phyloP scores from a whole-genome alignment of 2,797 vertebrate species.

The Dromococcyx pavoninus region DNA sequence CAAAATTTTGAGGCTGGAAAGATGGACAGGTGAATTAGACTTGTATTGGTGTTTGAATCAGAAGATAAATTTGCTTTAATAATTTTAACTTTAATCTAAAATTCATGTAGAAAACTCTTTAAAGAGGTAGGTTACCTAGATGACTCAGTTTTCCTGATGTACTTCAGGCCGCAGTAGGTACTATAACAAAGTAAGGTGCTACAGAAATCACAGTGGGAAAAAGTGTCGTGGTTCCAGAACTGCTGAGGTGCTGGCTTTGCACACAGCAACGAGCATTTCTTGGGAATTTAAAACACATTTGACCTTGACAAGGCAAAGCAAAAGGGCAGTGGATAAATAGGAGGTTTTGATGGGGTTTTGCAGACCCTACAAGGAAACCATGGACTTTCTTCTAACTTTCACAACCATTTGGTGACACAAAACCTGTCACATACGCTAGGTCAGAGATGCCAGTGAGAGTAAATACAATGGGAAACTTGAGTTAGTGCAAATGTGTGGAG shows the following conservation, averaged over 20 bases:
- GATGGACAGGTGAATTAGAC: background rate
- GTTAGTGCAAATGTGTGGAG: background rate
- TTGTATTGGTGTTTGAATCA: background rate
- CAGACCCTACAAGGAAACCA: background rate
- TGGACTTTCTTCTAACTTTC: background rate
- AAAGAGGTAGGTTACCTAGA: background rate
- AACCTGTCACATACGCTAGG: background rate
- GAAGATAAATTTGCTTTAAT: background rate
- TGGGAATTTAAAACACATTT: background rate
- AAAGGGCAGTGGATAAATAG: background rate
- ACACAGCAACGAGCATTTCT: background rate
- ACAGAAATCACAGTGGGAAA: background rate
- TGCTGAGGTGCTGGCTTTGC: background rate
- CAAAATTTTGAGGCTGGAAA: background rate
- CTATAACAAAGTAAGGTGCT: background rate
- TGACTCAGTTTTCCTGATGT: background rate
- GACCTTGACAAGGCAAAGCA: background rate
- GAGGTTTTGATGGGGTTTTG: background rate
- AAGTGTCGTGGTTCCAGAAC: background rate
- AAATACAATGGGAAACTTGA: background rate
- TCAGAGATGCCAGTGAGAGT: background rate
- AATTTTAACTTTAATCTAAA: background rate
- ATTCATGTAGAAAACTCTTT: background rate
- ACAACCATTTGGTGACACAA: background rate
- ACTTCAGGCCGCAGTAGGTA: background rate